Base-by-base conservation (phyloP, 2,888 invertebrate species). In the Thereva nobilitata region DNA sequence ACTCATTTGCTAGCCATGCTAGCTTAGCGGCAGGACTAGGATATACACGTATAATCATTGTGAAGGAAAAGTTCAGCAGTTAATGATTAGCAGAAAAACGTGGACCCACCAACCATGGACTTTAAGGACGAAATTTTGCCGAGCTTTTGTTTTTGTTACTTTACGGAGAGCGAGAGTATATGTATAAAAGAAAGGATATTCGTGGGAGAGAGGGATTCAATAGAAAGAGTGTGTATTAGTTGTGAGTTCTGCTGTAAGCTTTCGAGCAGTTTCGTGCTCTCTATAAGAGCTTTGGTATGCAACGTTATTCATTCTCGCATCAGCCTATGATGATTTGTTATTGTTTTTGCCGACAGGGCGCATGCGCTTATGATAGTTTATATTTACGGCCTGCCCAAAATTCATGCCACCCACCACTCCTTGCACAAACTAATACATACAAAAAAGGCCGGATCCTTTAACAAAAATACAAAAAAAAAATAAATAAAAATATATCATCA, bases 321-420 rank as follows among this genome's bases (percentile, higher is more conserved):
- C 3, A 38, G 9, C 5, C 9, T 38, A 37, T 47, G 38, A 47
- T 59, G 59, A 59, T 38, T 50, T 50, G 61, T 50, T 63, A 50
- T 63, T 63, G 50, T 63, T 63, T 63, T 63, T 50, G 50, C 23
- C 8, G 12, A 44, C 12, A 44, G 4, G n/a, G 35, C 34, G 64
- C 64, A n/a, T 53, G 65, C 65, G 55, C 41, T 40, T 9, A 4
- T 5, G 9, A 63, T 47, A 56, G 56, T 54, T 65, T 49, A 65
- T 65, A 65, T 65, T 65, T 65, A 65, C 65, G 49, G 65, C 65
- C 50, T 65, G 55, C 65, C 56, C 65, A 65, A 23, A 23, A 65
- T 54, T 64, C 54, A 45, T 7, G 12, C 64, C 64, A 64, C 53
- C 54, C 38, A 45, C 42, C 41, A 54, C 10, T 63, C 40, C 52